Evolutionary conservation across 1,140 invertebrate species (phyloP), one percentile per base, ranked within the genome.

Genomic region (Penaeus chinensis): DNA sequence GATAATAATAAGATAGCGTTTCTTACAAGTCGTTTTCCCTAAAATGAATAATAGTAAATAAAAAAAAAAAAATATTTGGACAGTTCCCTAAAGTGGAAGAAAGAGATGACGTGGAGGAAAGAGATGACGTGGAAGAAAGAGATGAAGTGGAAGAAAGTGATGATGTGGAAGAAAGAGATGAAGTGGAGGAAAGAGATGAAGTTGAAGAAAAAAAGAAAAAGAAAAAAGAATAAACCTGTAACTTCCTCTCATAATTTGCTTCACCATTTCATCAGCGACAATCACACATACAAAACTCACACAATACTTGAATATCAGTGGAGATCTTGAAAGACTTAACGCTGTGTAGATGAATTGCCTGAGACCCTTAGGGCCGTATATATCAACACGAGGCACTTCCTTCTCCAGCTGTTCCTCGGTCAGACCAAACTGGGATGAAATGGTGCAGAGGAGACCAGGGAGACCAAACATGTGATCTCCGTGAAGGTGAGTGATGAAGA

Each of bases 401-500:
- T 78, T 89, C 32, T 90, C 85, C 20, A 78, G 61, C 47, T 79
- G 62, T 20, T 85, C 79, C 60, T 80, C 79, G 37, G 63, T 88
- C 19, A 61, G 22, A 27, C 63, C 71, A 24, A 80, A 47, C 66
- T 89, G 87, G 69, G 87, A 89, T 7, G 92, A 92, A 11, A 93
- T 90, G 0, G 93, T 93, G 89, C 93, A 93, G 87, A 93, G 83
- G 11, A 93, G 89, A 11, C 93, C 93, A 47, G 93, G 93, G 22
- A 93, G 89, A n/a, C 93, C 93, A 92, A 93, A 93, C 69, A 92
- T 61, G 92, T 94, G 93, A 91, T 94, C 93, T 60, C 93, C 93
- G 91, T 94, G 93, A 19, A 93, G 91, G 92, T 94, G 93, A 65
- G 93, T 92, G 61, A 94, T 93, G 90, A 94, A 93, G 54, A 94